Base-by-base conservation (phyloP, 2,888 invertebrate species). In the Melanchra persicariae region DNA sequence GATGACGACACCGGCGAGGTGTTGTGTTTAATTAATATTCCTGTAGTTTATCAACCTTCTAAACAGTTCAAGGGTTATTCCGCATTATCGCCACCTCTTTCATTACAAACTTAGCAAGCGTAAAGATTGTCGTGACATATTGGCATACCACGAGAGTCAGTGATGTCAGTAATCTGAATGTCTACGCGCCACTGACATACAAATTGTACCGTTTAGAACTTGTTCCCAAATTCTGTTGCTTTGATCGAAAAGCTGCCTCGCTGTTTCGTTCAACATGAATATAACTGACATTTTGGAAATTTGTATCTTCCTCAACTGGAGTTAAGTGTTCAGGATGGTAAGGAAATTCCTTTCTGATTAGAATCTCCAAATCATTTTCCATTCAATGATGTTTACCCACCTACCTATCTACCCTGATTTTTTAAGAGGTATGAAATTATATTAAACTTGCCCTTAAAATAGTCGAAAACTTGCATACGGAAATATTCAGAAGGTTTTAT, bases 101-200 rank as follows among this genome's bases (percentile, higher is more conserved):
- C 40, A 40, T 40, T 40, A 15, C 1, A 40, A 15, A 40, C 40
- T 15, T 0, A 40, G 40, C 40, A 12, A 43, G 15, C 6, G 2
- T 47, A 43, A 47, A 61, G 43, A 19, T 71, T 63, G n/a, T 59
- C 9, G 47, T 66, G 60, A 51, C 54, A 66, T 43, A 66, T 63
- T 61, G 80, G 66, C 80, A 70, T 65, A 30, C 58, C 79, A 34
- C 49, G n/a, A 74, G 59, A 57, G 66, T 59, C 67, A 55, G 58
- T 37, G 55, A 69, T 68, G 68, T 59, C 62, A 55, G 51, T 37
- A 65, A 69, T 66, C 63, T 40, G 61, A 72, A 70, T 67, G 55
- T 58, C 57, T 62, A 19, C 62, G 74, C 71, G 77, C 83, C 77
- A 80, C 70, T 85, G 72, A 83, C 85, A 82, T 60, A 85, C 85